phyloP scores from a whole-genome alignment of 2,797 vertebrate species.

The Ibycter americanus region DNA sequence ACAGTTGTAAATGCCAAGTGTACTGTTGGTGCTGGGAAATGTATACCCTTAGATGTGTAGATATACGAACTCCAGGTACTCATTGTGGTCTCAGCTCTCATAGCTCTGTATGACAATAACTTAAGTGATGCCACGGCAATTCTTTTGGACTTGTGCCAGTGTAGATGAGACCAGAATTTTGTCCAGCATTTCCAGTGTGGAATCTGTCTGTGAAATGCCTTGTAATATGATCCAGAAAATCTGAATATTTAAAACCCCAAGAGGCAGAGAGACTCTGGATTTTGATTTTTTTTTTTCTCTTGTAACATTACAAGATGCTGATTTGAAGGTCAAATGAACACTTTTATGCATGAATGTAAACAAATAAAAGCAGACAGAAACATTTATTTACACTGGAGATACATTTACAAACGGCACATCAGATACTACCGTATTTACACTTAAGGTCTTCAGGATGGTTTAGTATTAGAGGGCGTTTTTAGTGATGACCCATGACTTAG shows the following conservation, averaged over 20 bases:
- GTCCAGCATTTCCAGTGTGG: not conserved
- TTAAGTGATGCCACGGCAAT: not conserved
- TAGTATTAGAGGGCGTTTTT: not conserved
- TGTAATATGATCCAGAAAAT: not conserved
- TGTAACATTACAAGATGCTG: not conserved
- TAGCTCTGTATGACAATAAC: not conserved
- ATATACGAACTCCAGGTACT: not conserved
- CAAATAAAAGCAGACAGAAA: not conserved
- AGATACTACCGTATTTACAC: not conserved
- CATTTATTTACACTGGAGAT: not conserved
- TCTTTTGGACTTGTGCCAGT: not conserved
- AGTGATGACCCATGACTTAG: not conserved
- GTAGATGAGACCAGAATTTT: not conserved
- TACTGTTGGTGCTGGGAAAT: not conserved
- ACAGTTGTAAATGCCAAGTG: not conserved
- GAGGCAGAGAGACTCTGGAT: not conserved
- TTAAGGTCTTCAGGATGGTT: not conserved
- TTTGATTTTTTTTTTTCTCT: not conserved
- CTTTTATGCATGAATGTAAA: not conserved
- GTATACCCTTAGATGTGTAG: not conserved
- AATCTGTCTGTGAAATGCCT: not conserved
- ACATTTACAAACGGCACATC: not conserved
- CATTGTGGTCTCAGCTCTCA: not conserved
- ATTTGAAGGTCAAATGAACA: not conserved
- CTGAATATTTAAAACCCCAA: not conserved